A percentile compares a stretch with the other conserved stretches of the same genome.
phyloP scores from a whole-genome alignment of 1,140 invertebrate species.

The Drosophila novamexicana region DNA sequence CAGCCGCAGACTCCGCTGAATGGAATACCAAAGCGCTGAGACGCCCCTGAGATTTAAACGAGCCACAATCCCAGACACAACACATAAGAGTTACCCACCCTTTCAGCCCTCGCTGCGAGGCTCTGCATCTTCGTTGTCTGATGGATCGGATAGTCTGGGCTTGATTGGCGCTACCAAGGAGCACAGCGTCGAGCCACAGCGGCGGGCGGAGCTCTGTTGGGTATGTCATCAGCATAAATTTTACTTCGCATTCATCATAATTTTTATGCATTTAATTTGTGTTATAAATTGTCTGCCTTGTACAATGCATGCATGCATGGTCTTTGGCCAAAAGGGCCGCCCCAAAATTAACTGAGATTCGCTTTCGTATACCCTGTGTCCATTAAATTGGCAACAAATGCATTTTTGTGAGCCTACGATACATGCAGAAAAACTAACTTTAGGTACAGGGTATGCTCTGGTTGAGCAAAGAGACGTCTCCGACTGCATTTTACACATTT shows the following conservation, averaged over 20 bases:
- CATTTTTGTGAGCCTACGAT: background rate
- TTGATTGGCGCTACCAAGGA: conserved; percentile 67
- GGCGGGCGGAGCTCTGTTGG: conserved; percentile 41
- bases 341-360: conserved; percentile 51
- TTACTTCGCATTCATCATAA: conserved; percentile 80
- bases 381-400: background rate
- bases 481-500: no score
- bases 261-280: conserved; percentile 81
- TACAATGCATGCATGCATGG: conserved; percentile 9
- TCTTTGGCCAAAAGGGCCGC: conserved; percentile 41
- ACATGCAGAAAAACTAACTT: no score
- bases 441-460: no score
- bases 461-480: no score
- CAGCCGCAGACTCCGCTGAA: conserved; percentile 24
- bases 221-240: conserved; percentile 82
- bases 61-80: conserved; percentile 13
- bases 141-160: conserved; percentile 56
- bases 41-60: conserved; percentile 46
- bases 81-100: conserved; percentile 2
- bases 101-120: background rate
- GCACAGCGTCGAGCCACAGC: conserved; percentile 3
- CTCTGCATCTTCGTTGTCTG: conserved; percentile 37
- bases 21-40: conserved; percentile 51
- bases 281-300: conserved; percentile 67
- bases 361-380: conserved; percentile 18